These are phyloP conservation scores for Drosophila robusta DNA, from an alignment of 2,888 invertebrate genomes.

Conservation along the genomic window DNA sequence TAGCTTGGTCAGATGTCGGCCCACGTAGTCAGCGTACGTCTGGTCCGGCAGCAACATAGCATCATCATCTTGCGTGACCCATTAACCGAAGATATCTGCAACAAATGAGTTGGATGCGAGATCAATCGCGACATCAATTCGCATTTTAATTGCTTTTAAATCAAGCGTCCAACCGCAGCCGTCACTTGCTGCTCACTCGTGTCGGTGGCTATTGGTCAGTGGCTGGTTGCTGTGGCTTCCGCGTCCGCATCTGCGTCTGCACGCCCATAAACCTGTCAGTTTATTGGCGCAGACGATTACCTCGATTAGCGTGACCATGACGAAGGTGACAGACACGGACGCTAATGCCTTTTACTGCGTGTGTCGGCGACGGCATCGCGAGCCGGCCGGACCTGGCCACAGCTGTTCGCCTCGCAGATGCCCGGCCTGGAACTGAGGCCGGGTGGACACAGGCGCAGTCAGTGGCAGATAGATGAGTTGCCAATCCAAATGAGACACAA, in stretches of 20 bases:
- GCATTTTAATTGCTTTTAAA: constrained; percentile 77
- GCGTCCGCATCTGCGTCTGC: constrained; percentile 69
- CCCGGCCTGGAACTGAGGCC: not conserved
- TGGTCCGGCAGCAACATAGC: constrained; percentile 91
- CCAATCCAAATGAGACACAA: constrained; percentile 72
- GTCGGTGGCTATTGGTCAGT: not conserved
- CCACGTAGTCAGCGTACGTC: constrained; percentile 88
- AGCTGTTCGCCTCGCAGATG: constrained; percentile 11
- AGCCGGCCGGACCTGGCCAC: constrained; percentile 5
- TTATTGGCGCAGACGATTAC: constrained; percentile 79
- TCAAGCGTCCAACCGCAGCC: constrained; percentile 57
- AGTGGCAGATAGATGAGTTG: constrained; percentile 68
- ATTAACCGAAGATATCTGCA: constrained; percentile 54
- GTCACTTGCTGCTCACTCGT: constrained; percentile 2
- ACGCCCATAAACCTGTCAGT: constrained; percentile 78
- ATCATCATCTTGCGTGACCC: constrained; percentile 63
- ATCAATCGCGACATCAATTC: constrained; percentile 78
- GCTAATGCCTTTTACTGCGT: constrained; percentile 76
- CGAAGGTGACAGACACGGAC: constrained; percentile 81
- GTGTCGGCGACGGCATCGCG: constrained; percentile 15
- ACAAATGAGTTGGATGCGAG: constrained; percentile 44
- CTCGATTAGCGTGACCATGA: constrained; percentile 81
- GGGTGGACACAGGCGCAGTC: constrained; percentile 5
- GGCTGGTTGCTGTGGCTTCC: constrained; percentile 57
- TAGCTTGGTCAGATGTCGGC: constrained; percentile 51